Percentiles rank a stretch among this genome's conserved stretches.
Evolutionary conservation across 1,140 invertebrate genomes (phyloP).

Genomic region (Notospermus geniculatus): DNA sequence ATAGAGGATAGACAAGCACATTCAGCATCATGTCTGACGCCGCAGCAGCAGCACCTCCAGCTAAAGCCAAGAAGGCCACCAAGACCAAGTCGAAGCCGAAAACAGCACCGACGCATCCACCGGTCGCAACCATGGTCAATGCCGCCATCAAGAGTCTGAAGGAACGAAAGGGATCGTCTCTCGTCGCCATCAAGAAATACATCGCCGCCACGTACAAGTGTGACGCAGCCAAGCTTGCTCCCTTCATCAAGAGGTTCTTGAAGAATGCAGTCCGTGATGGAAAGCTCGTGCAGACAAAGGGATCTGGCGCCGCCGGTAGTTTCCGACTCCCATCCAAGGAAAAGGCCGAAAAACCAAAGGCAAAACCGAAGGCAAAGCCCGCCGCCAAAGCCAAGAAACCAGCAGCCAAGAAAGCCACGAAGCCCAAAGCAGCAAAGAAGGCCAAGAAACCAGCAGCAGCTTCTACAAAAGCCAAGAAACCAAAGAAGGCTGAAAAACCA

Average conservation of each 20-base stretch:
- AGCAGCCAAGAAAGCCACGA: conserved; percentile 3
- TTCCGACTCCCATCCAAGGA: conserved; percentile 25
- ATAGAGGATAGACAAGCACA: too few species aligned
- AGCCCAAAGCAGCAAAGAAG: conserved; percentile 15
- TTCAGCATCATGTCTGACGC: conserved; percentile 8
- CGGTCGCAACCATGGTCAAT: conserved; percentile 55
- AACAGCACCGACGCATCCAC: conserved; percentile 43
- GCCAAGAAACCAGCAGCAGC: neutral
- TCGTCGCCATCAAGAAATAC: conserved; percentile 44
- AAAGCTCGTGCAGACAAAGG: conserved; percentile 23
- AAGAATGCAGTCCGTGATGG: conserved; percentile 30
- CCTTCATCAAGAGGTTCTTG: conserved; percentile 41
- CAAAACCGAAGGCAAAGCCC: too few species aligned
- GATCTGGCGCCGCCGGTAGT: conserved; percentile 36
- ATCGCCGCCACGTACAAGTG: conserved; percentile 37
- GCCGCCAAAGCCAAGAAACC: too few species aligned
- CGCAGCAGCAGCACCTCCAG: conserved; percentile 5
- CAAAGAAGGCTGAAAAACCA: conserved; percentile 19
- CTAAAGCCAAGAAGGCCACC: conserved; percentile 12
- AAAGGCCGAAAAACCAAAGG: conserved; percentile 9
- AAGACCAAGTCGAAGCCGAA: conserved; percentile 25
- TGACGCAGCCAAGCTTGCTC: conserved; percentile 36
- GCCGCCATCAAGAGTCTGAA: conserved; percentile 61
- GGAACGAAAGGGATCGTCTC: conserved; percentile 38
- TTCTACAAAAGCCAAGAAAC: too few species aligned